Evolutionary conservation across 2,797 vertebrate genomes (phyloP).

Genomic region (Karalla daura): DNA sequence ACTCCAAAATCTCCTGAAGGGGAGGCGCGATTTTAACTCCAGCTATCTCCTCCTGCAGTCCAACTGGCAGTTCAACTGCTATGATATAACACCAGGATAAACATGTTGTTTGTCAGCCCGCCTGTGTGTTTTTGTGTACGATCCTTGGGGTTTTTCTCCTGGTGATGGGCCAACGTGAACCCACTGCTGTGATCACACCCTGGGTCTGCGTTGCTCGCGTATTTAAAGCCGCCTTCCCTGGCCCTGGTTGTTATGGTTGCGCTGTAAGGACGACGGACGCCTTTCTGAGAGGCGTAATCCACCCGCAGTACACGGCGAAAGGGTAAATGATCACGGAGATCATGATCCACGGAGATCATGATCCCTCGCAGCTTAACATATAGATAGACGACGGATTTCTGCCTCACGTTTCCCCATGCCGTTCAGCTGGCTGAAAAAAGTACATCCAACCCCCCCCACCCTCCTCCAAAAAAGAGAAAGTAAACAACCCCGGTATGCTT

Average conservation of each 20-base stretch:
- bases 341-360: no score
- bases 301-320: slow-evolving; percentile 5
- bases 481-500: neutral
- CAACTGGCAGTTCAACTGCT: slow-evolving; percentile 35
- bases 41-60: slow-evolving; percentile 1
- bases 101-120: slow-evolving; percentile 52
- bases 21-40: slow-evolving; percentile 12
- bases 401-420: no score
- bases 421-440: no score
- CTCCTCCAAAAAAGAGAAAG: neutral
- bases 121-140: slow-evolving; percentile 55
- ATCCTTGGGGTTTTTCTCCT: slow-evolving; percentile 39
- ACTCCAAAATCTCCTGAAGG: slow-evolving; percentile 6
- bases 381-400: no score
- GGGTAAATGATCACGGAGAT: slow-evolving; percentile 20
- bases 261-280: slow-evolving; percentile 7
- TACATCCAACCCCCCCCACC: no score
- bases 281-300: slow-evolving; percentile 8
- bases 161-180: slow-evolving; percentile 50
- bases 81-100: slow-evolving; percentile 47
- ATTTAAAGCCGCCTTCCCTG: slow-evolving; percentile 34
- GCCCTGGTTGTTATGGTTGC: slow-evolving; percentile 27
- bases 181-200: slow-evolving; percentile 62
- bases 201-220: slow-evolving; percentile 25
- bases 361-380: no score